Evolutionary conservation across 2,888 invertebrate species (phyloP).

Genomic region (Strigamia transsilvanica): DNA sequence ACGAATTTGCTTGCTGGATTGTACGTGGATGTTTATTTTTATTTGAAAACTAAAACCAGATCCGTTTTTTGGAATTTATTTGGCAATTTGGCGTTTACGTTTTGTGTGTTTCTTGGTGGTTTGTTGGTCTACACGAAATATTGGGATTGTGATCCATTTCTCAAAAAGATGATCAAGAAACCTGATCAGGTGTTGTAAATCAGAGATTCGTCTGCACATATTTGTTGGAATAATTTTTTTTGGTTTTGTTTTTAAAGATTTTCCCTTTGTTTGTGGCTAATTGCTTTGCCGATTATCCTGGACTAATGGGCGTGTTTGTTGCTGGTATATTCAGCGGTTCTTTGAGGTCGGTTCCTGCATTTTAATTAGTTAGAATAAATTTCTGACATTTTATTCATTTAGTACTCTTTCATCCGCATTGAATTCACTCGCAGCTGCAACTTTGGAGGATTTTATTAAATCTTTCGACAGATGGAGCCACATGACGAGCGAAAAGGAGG

Average conservation of each 20-base stretch:
- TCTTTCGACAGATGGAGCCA: conserved; percentile 53
- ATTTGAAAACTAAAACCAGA: neutral
- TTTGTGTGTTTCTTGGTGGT: conserved; percentile 57
- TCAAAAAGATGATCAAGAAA: conserved; percentile 3
- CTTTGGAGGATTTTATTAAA: conserved; percentile 63
- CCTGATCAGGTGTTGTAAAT: conserved; percentile 14
- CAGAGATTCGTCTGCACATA: too few relatives aligned
- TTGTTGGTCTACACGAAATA: conserved; percentile 62
- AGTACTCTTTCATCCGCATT: conserved; percentile 66
- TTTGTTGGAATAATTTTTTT: neutral
- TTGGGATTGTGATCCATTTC: conserved; percentile 61
- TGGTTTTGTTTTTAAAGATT: conserved; percentile 68
- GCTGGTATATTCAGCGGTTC: conserved; percentile 96
- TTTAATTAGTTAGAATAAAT: neutral
- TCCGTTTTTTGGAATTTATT: neutral
- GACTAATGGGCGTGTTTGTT: conserved; percentile 90
- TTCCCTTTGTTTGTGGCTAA: conserved; percentile 90
- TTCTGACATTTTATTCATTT: conserved; percentile 55
- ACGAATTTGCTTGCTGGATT: too few relatives aligned
- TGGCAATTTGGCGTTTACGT: neutral
- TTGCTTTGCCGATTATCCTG: conserved; percentile 76
- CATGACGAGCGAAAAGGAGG: neutral
- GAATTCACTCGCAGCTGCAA: conserved; percentile 64
- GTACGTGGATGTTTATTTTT: neutral
- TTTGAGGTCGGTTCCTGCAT: conserved; percentile 74